These are phyloP conservation scores for Rhagium mordax DNA, from an alignment of 2,888 invertebrate genomes.

Conservation along the genomic window DNA sequence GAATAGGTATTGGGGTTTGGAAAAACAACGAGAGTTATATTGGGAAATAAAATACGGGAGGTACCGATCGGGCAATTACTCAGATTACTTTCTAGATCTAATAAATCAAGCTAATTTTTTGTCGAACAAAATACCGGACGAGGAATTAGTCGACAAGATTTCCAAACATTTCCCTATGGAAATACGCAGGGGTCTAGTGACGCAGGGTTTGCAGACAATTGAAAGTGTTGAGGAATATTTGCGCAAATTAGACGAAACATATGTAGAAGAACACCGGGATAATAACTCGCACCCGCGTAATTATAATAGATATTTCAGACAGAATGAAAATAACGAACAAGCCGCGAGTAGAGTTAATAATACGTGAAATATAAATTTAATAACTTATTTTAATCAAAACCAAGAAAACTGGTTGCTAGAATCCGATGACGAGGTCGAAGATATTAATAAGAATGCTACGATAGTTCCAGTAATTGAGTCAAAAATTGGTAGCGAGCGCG, in stretches of 20 bases:
- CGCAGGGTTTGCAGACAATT: conserved; percentile 27
- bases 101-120: conserved; percentile 34
- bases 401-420: not conserved
- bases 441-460: conserved; percentile 10
- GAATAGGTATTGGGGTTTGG: conserved; percentile 23
- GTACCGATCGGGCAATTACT: conserved; percentile 21
- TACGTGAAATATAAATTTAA: conserved; percentile 2
- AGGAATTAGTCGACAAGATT: conserved; percentile 18
- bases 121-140: conserved; percentile 23
- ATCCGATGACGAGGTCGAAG: conserved; percentile 8
- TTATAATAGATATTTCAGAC: too few relatives aligned
- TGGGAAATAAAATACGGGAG: conserved; percentile 18
- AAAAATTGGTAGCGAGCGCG: not conserved
- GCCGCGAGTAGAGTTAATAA: not conserved
- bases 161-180: conserved; percentile 38
- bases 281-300: too few relatives aligned
- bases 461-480: not conserved
- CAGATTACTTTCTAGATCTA: conserved; percentile 40
- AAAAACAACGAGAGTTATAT: conserved; percentile 27
- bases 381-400: conserved; percentile 25
- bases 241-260: conserved; percentile 35
- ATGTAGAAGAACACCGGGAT: conserved; percentile 1
- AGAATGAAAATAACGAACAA: not conserved
- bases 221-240: conserved; percentile 39
- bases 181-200: conserved; percentile 39